A percentile compares a stretch with the other conserved stretches of the same genome.
Conservation (phyloP, 2,888 invertebrate species). For the Zhengitettix transpicula region DNA sequence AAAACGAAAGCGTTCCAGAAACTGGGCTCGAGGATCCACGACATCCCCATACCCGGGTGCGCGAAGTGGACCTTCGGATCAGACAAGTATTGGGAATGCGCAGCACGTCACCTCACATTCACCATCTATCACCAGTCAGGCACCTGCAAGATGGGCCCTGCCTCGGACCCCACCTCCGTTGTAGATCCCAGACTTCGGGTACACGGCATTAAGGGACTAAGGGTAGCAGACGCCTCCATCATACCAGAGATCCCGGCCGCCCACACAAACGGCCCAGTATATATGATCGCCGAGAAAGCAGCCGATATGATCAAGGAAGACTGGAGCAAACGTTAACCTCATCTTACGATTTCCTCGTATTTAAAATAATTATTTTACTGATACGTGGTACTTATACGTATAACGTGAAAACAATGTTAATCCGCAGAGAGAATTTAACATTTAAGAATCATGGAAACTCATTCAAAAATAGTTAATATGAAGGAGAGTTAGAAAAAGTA, state of each 20-base stretch:
- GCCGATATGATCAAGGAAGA: conserved; percentile 49
- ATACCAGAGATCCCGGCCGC: conserved; percentile 63
- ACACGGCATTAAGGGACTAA: conserved; percentile 45
- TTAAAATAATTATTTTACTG: too few species aligned
- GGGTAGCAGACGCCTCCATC: conserved; percentile 64
- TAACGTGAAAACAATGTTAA: too few species aligned
- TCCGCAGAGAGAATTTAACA: too few species aligned
- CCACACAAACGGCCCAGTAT: conserved; percentile 60
- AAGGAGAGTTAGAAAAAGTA: too few species aligned
- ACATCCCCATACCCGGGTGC: conserved; percentile 38
- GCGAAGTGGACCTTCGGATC: conserved; percentile 36
- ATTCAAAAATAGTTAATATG: too few species aligned
- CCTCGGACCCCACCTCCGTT: conserved; percentile 38
- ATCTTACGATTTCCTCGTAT: too few species aligned
- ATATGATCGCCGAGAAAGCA: conserved; percentile 70
- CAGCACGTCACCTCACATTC: conserved; percentile 45
- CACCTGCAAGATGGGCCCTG: conserved; percentile 49
- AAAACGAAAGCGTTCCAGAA: conserved; percentile 34
- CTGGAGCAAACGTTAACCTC: conserved; percentile 19
- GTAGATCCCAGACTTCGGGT: conserved; percentile 44
- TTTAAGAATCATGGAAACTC: too few species aligned
- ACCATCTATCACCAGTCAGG: conserved; percentile 53
- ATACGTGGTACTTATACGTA: too few species aligned
- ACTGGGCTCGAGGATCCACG: conserved; percentile 36
- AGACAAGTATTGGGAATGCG: conserved; percentile 54